Percentiles rank a stretch among this genome's conserved stretches.
These are phyloP conservation scores for Tympanuchus pallidicinctus DNA, from an alignment of 2,113 vertebrate species.

Conservation along the genomic window DNA sequence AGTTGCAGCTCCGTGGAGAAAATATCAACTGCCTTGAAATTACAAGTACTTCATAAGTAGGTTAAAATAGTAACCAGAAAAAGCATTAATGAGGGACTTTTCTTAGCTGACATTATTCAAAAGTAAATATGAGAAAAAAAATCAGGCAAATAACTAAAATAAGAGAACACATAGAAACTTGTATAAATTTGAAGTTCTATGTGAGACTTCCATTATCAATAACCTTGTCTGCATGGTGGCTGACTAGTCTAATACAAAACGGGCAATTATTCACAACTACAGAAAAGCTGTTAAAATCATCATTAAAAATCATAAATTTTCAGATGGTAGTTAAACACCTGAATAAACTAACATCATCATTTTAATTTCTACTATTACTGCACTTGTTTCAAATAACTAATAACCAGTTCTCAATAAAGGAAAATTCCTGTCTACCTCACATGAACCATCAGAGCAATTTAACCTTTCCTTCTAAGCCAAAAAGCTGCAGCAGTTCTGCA, in stretches of 20 bases:
- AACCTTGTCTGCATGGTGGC: not conserved
- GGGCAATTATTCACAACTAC: not conserved
- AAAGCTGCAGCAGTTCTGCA: not conserved
- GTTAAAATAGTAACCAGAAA: not conserved
- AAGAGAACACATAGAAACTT: not conserved
- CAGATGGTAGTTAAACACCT: not conserved
- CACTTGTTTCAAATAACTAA: not conserved
- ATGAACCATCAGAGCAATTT: not conserved
- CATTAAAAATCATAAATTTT: not conserved
- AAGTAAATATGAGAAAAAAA: not conserved
- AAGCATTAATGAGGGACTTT: not conserved
- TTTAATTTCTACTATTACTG: not conserved
- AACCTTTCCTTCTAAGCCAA: not conserved
- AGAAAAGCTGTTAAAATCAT: not conserved
- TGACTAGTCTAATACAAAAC: not conserved
- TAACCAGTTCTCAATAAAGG: not conserved
- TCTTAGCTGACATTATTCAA: not conserved
- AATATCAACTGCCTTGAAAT: not conserved
- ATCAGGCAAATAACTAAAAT: not conserved
- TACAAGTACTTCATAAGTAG: not conserved
- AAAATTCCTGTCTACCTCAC: not conserved
- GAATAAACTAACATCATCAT: not conserved
- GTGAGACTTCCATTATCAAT: not conserved
- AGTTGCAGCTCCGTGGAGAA: not conserved
- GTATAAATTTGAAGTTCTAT: not conserved